Conservation (phyloP, 2,797 vertebrate species). For the Alauda arvensis region DNA sequence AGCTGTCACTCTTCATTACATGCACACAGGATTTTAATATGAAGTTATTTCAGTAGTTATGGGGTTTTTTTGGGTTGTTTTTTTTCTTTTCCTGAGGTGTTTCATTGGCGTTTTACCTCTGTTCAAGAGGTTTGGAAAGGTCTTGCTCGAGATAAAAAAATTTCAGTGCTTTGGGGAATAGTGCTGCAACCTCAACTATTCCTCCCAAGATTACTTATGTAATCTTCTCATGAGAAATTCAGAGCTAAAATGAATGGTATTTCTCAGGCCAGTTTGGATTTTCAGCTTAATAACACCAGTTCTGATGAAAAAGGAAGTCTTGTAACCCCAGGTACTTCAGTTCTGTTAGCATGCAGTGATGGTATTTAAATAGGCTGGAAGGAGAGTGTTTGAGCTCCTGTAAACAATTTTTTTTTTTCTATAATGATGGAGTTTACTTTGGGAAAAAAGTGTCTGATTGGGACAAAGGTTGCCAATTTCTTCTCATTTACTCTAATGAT, state of each 20-base stretch:
- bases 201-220: neutral
- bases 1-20: neutral
- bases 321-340: neutral
- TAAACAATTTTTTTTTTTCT: neutral
- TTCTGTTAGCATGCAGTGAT: neutral
- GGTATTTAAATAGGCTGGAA: neutral
- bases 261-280: neutral
- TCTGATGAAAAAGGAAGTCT: neutral
- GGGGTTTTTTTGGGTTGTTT: too few relatives aligned
- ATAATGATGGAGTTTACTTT: neutral
- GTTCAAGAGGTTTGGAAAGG: neutral
- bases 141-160: neutral
- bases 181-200: neutral
- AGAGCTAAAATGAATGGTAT: neutral
- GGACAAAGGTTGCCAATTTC: neutral
- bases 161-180: neutral
- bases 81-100: neutral
- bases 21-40: neutral
- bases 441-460: neutral
- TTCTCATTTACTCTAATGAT: neutral
- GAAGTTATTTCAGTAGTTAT: neutral
- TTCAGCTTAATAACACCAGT: neutral
- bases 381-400: neutral
- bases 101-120: neutral
- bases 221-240: neutral